Evolutionary conservation across 2,113 vertebrate species (phyloP).

Genomic region (Echinops telfairi): DNA sequence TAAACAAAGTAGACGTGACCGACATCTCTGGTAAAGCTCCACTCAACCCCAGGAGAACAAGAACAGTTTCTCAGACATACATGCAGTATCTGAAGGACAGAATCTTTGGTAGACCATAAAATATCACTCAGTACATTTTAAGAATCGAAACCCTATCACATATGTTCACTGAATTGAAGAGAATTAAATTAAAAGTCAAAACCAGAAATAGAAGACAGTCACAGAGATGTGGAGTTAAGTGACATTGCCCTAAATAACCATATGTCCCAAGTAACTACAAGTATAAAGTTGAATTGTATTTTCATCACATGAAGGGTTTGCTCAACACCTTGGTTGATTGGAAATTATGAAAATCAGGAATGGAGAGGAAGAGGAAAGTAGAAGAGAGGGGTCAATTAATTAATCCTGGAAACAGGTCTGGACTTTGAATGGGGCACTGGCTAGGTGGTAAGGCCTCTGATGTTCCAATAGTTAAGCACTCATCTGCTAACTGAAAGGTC

Average conservation of each 20-base stretch:
- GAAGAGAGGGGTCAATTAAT: neutral
- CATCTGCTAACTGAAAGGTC: neutral
- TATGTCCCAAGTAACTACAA: neutral
- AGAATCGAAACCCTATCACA: neutral
- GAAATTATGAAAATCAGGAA: neutral
- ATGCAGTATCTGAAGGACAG: neutral
- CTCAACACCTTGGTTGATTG: neutral
- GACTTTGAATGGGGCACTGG: neutral
- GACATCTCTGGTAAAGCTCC: neutral
- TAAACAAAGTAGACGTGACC: neutral
- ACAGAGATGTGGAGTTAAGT: neutral
- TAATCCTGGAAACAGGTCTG: neutral
- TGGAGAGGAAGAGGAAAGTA: neutral
- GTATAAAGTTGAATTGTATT: neutral
- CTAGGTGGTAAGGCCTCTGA: neutral
- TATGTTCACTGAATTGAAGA: neutral
- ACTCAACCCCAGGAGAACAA: neutral
- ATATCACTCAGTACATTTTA: neutral
- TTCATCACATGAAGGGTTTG: neutral
- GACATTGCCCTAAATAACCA: neutral
- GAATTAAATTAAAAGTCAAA: neutral
- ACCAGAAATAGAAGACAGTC: neutral
- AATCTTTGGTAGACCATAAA: neutral
- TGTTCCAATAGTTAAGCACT: neutral
- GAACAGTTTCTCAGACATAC: neutral